Base-by-base conservation (phyloP, 2,113 vertebrate genomes). In the Mohoua ochrocephala region DNA sequence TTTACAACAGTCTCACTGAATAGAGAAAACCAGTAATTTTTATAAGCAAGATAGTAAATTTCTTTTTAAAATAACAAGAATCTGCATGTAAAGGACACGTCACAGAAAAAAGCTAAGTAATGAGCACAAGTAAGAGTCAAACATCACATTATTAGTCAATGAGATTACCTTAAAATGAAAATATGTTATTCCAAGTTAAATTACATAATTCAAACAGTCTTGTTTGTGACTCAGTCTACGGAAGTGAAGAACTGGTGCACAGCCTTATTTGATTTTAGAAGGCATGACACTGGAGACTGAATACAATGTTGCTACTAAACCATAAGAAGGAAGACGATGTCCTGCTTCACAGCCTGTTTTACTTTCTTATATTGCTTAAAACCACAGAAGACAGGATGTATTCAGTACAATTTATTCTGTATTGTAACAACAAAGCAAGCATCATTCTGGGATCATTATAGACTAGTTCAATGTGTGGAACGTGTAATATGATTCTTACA, bases 241-340 rank as follows among this genome's bases (percentile, higher is more conserved):
- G 35, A 89, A 57, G 6, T 3, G 13, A 67, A 4, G 11, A 79
- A 31, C 14, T 60, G 21, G 67, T 39, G 11, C 39, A 39, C 3
- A 75, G 8, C 9, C 9, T 2, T 3, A 60, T 56, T 71, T 24
- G 5, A 79, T 64, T 76, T 68, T 37, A 54, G 33, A 52, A 69
- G 19, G 24, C 37, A 31, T 57, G 26, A 63, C 22, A 18, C 13
- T 24, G 21, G 21, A 63, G 22, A 68, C 24, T 35, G 35, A 89
- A 74, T 22, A 30, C 6, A 71, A 8, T 5, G 17, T 15, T 60
- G 31, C 11, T 79, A n/a, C 17, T 70, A 63, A 75, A 56, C 6
- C 16, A 37, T n/a, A 49, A 6, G 3, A 17, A 14, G 22, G 9
- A n/a, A 79, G 74, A 52, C 0, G 0, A 4, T 56, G 13, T 59